These are phyloP conservation scores for Oryctolagus cuniculus DNA, from an alignment of 2,113 vertebrate genomes.

Conservation along the genomic window DNA sequence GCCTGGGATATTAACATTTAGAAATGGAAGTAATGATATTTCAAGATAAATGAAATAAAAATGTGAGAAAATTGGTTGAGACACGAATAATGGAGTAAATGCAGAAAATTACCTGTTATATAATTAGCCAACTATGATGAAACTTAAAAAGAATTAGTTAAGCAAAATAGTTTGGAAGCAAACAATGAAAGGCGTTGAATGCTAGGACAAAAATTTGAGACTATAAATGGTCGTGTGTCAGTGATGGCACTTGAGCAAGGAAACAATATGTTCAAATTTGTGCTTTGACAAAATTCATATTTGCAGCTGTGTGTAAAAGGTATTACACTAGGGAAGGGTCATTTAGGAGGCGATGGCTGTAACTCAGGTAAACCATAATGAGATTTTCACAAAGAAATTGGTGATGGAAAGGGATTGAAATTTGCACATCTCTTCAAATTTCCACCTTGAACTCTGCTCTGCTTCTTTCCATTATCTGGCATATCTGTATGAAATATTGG, in stretches of 20 bases:
- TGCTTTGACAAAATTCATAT: slow-evolving; percentile 58
- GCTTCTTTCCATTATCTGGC: neutral
- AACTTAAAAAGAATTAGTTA: neutral
- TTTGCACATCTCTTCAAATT: neutral
- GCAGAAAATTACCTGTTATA: neutral
- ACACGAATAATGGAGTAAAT: neutral
- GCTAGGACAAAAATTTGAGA: neutral
- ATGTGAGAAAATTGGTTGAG: neutral
- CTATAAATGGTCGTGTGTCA: slow-evolving; percentile 13
- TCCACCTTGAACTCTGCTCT: neutral
- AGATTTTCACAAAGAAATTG: neutral
- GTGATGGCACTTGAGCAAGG: slow-evolving; percentile 7
- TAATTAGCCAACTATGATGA: slow-evolving; percentile 24
- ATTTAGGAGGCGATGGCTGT: slow-evolving; percentile 38
- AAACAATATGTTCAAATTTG: slow-evolving; percentile 19
- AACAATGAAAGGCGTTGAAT: slow-evolving; percentile 18
- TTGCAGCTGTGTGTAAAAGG: slow-evolving; percentile 46
- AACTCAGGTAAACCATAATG: slow-evolving; percentile 55
- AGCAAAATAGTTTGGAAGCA: neutral
- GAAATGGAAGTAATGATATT: neutral
- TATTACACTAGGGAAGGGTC: neutral
- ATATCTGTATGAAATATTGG: neutral
- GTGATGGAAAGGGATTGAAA: slow-evolving; percentile 29
- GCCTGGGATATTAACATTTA: neutral
- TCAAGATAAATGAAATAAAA: neutral